These are phyloP conservation scores for Teleopsis dalmanni DNA, from an alignment of 1,140 invertebrate species.

Conservation along the genomic window DNA sequence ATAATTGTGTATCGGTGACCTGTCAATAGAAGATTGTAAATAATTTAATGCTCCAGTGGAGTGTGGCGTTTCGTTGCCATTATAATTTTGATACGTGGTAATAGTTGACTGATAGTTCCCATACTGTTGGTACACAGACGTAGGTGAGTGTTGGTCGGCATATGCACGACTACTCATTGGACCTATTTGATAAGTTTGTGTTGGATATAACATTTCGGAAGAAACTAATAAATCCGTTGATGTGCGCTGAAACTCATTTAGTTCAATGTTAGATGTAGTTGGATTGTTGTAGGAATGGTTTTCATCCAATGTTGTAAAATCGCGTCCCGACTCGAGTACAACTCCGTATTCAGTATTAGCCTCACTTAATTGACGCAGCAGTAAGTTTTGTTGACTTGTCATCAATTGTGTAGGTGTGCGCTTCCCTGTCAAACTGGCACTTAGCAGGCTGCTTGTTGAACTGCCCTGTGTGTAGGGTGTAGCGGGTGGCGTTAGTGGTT, in stretches of 20 bases:
- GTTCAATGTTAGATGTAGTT: background rate
- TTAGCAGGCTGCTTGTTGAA: background rate
- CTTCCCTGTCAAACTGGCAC: background rate
- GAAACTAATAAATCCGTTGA: background rate
- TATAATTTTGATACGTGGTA: too few species aligned
- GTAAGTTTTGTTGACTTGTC: constrained; percentile 14
- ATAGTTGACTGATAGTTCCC: background rate
- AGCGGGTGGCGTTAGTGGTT: constrained; percentile 34
- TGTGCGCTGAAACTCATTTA: background rate
- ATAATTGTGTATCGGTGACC: constrained; percentile 15
- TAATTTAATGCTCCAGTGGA: constrained; percentile 40
- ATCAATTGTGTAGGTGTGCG: background rate
- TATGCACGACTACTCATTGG: background rate
- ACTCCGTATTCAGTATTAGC: constrained; percentile 23
- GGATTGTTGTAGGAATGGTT: background rate
- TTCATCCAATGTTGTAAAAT: constrained; percentile 23
- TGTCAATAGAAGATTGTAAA: constrained; percentile 8
- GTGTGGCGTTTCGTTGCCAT: constrained; percentile 15
- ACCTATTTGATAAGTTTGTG: constrained; percentile 1
- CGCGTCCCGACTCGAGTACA: constrained; percentile 25
- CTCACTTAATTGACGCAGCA: constrained; percentile 22
- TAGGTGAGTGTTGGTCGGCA: background rate
- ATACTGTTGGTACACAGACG: background rate
- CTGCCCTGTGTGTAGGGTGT: constrained; percentile 27
- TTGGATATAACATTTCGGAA: background rate